Conservation (phyloP, 2,113 vertebrate species). For the Cyprinodon brontotheroides region DNA sequence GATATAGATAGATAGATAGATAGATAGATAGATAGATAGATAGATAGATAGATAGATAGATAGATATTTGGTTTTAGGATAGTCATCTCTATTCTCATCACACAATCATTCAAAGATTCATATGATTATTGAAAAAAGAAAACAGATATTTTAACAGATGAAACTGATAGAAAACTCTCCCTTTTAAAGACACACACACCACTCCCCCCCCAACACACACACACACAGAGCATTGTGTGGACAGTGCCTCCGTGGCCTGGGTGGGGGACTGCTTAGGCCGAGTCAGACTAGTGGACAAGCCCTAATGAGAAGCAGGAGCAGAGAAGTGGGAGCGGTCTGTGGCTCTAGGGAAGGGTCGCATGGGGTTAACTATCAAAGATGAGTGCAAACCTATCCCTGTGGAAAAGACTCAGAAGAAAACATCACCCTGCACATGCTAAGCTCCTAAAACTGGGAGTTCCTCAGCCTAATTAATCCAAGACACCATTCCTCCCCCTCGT, state of each 20-base stretch:
- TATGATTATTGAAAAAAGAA: background rate
- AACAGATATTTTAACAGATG: background rate
- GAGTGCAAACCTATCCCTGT: slow-evolving; percentile 84
- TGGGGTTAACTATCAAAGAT: slow-evolving; percentile 84
- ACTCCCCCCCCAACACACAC: background rate
- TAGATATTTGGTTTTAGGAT: no score
- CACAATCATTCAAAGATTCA: background rate
- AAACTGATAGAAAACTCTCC: slow-evolving; percentile 16
- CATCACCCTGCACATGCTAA: slow-evolving; percentile 76
- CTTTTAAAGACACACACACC: slow-evolving; percentile 13
- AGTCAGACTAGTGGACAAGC: slow-evolving; percentile 64
- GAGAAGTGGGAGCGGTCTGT: slow-evolving; percentile 71
- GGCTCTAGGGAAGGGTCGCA: slow-evolving; percentile 74
- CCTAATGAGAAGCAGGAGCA: slow-evolving; percentile 83
- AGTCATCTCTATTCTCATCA: background rate
- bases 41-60: no score
- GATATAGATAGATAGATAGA: no score
- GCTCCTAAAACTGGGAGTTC: slow-evolving; percentile 79
- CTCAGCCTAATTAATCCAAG: slow-evolving; percentile 82
- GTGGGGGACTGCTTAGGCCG: slow-evolving; percentile 52
- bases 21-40: no score
- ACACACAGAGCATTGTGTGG: slow-evolving; percentile 15
- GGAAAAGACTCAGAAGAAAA: slow-evolving; percentile 79
- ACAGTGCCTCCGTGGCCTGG: slow-evolving; percentile 43
- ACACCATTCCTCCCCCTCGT: slow-evolving; percentile 56